Conservation (phyloP, 2,797 vertebrate genomes). For the Tauraco hartlaubi region DNA sequence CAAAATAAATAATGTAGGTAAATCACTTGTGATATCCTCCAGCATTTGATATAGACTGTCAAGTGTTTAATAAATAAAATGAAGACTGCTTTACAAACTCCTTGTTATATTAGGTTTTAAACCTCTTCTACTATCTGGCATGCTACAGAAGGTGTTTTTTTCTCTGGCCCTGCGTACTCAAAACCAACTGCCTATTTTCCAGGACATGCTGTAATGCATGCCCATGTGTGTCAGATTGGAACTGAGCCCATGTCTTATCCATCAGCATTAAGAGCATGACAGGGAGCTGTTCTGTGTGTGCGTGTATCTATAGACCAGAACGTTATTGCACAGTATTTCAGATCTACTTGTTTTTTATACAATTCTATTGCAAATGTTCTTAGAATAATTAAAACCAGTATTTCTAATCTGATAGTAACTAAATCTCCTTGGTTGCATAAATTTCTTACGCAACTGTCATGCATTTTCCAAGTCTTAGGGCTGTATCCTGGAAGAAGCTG, state of each 20-base stretch:
- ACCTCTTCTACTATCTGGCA: not conserved
- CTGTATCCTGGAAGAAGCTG: not conserved
- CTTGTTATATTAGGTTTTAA: not conserved
- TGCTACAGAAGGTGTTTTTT: not conserved
- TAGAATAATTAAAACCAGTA: not conserved
- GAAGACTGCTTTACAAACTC: not conserved
- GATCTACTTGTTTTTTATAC: not conserved
- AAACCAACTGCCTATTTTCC: not conserved
- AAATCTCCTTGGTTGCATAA: not conserved
- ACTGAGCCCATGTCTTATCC: not conserved
- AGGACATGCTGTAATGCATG: not conserved
- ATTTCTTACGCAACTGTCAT: not conserved
- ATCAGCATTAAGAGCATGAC: not conserved
- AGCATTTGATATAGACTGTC: not conserved
- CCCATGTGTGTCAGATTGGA: not conserved
- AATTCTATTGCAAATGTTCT: not conserved
- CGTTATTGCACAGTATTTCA: not conserved
- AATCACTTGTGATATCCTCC: not conserved
- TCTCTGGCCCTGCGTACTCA: not conserved
- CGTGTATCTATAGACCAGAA: not conserved
- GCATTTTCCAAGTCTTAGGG: not conserved
- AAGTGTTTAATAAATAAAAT: not conserved
- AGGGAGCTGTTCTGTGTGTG: not conserved
- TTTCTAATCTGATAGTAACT: not conserved
- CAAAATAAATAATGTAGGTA: not conserved